phyloP scores from a whole-genome alignment of 1,140 invertebrate species.

The Drosophila ironensis region DNA sequence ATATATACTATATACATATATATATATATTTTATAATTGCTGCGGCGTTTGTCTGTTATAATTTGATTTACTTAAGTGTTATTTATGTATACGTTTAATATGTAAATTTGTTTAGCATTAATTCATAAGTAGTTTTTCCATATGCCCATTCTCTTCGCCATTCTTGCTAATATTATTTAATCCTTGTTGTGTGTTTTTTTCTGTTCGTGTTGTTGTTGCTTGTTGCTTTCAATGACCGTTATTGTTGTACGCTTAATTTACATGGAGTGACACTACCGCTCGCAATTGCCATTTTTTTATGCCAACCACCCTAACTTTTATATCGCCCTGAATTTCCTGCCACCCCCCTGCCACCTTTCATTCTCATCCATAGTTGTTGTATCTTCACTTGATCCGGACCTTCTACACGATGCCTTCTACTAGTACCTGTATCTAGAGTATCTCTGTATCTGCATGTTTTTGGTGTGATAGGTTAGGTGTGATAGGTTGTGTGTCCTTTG shows the following conservation, averaged over 20 bases:
- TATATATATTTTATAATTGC: conserved; percentile 49
- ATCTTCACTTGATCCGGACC: conserved; percentile 49
- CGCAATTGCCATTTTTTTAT: too few species aligned
- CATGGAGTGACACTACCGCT: conserved; percentile 70
- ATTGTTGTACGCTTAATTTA: conserved; percentile 74
- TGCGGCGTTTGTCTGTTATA: conserved; percentile 53
- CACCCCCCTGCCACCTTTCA: background rate
- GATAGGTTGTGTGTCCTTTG: conserved; percentile 17
- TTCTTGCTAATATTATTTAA: conserved; percentile 11
- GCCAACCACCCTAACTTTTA: conserved; percentile 20
- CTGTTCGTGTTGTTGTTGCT: background rate
- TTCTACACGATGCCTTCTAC: conserved; percentile 49
- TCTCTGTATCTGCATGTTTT: conserved; percentile 12
- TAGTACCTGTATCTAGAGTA: conserved; percentile 1
- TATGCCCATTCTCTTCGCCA: conserved; percentile 35
- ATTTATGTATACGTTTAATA: conserved; percentile 51
- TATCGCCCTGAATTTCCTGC: conserved; percentile 27
- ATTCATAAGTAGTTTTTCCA: conserved; percentile 62
- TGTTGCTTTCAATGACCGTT: conserved; percentile 30
- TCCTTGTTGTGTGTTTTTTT: conserved; percentile 8
- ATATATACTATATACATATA: conserved; percentile 43
- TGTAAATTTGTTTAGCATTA: conserved; percentile 64
- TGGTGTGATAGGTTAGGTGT: too few species aligned
- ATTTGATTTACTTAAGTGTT: conserved; percentile 46
- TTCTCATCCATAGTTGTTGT: conserved; percentile 2